Conservation (phyloP, 1,140 invertebrate genomes). For the Drosophila micromelanica region DNA sequence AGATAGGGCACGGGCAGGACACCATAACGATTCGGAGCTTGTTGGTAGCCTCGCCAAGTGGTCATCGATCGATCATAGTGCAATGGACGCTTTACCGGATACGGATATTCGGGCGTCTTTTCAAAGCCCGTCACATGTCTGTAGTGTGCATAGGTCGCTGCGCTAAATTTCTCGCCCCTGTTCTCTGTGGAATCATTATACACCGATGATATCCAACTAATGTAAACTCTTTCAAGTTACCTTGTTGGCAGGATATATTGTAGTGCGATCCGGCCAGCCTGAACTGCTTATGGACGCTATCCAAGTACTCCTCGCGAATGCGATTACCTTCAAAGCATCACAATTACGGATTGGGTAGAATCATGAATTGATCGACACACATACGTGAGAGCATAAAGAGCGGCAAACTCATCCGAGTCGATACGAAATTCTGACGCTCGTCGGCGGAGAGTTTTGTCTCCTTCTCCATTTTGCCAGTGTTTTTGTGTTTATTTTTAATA, state of each 20-base stretch:
- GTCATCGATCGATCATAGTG: conserved; percentile 48
- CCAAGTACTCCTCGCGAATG: conserved; percentile 48
- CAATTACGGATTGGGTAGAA: background rate
- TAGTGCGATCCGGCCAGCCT: conserved; percentile 63
- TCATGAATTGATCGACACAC: background rate
- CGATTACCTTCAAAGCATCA: conserved; percentile 51
- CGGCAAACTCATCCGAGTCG: conserved; percentile 66
- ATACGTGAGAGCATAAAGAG: conserved; percentile 69
- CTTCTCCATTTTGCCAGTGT: conserved; percentile 27
- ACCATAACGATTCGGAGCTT: conserved; percentile 70
- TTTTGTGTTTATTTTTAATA: background rate
- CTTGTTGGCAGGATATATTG: conserved; percentile 45
- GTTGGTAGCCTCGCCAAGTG: conserved; percentile 51
- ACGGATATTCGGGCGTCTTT: conserved; percentile 22
- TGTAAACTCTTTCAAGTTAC: background rate
- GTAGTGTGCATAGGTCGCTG: conserved; percentile 47
- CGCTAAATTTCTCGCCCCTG: conserved; percentile 38
- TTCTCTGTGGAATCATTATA: conserved; percentile 35
- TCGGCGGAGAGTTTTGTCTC: conserved; percentile 40
- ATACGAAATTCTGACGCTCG: conserved; percentile 63
- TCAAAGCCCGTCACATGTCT: conserved; percentile 59
- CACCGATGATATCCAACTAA: background rate
- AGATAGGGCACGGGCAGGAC: conserved; percentile 47
- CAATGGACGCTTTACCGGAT: conserved; percentile 47
- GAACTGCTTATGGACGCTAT: conserved; percentile 50